phyloP scores from a whole-genome alignment of 2,113 vertebrate species.

The Poeciliopsis retropinna region DNA sequence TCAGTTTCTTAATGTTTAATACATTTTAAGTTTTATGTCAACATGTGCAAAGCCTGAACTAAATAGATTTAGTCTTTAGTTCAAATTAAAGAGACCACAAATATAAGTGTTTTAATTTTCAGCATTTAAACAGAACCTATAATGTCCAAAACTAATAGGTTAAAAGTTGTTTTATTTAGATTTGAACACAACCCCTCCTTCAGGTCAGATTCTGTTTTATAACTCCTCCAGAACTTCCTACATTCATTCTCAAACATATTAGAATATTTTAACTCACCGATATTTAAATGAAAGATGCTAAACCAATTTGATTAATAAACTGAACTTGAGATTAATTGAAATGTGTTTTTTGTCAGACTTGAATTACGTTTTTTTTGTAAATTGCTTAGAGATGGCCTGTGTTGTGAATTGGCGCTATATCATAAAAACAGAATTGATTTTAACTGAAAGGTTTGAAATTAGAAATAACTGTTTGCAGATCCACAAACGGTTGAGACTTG shows the following conservation, averaged over 20 bases:
- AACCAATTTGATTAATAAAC: no score
- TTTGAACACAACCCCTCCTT: neutral
- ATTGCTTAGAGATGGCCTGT: no score
- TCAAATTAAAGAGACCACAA: neutral
- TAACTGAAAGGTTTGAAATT: neutral
- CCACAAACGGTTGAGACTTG: neutral
- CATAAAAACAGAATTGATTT: no score
- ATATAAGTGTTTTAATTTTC: no score
- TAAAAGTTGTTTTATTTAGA: neutral
- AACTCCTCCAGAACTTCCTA: neutral
- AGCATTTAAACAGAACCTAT: no score
- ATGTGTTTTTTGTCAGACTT: no score
- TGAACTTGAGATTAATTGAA: no score
- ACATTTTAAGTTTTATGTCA: neutral
- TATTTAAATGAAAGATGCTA: neutral
- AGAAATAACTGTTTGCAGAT: neutral
- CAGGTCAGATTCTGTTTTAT: neutral
- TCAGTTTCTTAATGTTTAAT: neutral
- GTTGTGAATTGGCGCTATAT: no score
- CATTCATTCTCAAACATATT: neutral
- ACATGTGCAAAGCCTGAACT: neutral
- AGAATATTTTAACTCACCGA: neutral
- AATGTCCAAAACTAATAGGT: neutral
- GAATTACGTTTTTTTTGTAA: no score
- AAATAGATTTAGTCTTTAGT: neutral